phyloP scores from a whole-genome alignment of 2,113 vertebrate genomes.

The Aspidoscelis tigris region DNA sequence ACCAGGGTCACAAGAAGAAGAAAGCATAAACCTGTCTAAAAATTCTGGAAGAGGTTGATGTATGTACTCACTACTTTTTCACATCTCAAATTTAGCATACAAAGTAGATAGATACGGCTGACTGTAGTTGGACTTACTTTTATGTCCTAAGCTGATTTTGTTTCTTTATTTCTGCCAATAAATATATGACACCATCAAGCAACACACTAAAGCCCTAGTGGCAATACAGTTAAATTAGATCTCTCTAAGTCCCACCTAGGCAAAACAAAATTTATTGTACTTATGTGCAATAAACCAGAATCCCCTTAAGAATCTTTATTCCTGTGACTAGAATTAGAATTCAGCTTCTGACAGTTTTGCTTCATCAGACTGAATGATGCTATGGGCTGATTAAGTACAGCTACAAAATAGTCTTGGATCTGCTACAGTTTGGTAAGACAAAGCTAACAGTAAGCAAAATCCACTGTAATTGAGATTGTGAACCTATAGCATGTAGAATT shows the following conservation, averaged over 20 bases:
- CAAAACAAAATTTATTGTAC: conserved; percentile 2
- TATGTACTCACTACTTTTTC: neutral
- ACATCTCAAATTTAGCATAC: conserved; percentile 8
- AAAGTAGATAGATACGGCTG: neutral
- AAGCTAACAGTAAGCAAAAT: neutral
- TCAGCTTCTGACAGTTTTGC: conserved; percentile 2
- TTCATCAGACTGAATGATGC: neutral
- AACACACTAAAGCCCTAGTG: neutral
- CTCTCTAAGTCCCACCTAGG: neutral
- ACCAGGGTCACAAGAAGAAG: no score
- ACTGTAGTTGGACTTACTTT: conserved; percentile 17
- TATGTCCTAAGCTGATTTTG: conserved; percentile 22
- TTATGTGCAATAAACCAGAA: conserved; percentile 2
- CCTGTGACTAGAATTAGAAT: conserved; percentile 43
- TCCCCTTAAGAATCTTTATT: conserved; percentile 20
- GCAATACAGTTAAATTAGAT: conserved; percentile 14
- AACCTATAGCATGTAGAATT: neutral
- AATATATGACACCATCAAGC: conserved; percentile 24
- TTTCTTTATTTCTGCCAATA: conserved; percentile 11
- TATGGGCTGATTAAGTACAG: conserved; percentile 23
- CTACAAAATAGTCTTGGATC: conserved; percentile 3
- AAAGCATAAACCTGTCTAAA: no score
- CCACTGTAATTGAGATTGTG: neutral
- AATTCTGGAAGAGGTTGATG: no score
- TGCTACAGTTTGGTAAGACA: neutral